Percentiles rank a stretch among this genome's conserved stretches.
Conservation (phyloP, 2,888 invertebrate species). For the Muscina levida region DNA sequence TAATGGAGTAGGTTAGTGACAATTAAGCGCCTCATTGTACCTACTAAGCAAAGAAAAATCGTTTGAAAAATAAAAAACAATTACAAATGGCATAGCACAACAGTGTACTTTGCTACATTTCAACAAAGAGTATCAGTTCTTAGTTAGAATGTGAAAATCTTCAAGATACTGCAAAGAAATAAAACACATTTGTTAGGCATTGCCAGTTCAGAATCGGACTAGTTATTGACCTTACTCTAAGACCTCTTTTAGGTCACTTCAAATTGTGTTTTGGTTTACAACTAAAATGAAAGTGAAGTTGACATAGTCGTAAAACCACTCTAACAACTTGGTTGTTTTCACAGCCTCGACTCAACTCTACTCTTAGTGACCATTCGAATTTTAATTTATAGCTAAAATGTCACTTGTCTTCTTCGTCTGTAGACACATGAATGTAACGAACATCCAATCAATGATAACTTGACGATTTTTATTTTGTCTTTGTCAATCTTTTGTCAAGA, state of each 20-base stretch:
- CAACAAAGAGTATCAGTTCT: too few relatives aligned
- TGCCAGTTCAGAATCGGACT: too few relatives aligned
- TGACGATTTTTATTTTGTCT: constrained; percentile 15
- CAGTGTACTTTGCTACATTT: too few relatives aligned
- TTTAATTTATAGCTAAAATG: constrained; percentile 35
- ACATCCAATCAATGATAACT: constrained; percentile 24
- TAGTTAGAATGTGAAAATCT: too few relatives aligned
- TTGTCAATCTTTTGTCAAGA: constrained; percentile 6
- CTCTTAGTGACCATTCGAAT: constrained; percentile 27
- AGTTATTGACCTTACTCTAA: too few relatives aligned
- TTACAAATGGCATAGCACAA: not conserved
- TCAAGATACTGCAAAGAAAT: too few relatives aligned
- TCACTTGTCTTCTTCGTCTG: constrained; percentile 16
- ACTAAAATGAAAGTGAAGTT: constrained; percentile 31
- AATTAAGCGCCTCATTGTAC: constrained; percentile 32
- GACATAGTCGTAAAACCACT: not conserved
- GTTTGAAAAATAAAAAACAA: not conserved
- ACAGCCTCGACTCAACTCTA: not conserved
- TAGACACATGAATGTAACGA: not conserved
- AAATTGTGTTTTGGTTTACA: too few relatives aligned
- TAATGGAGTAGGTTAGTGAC: constrained; percentile 40
- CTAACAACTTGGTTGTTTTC: not conserved
- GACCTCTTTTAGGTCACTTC: too few relatives aligned
- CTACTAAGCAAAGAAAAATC: not conserved
- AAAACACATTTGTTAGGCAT: too few relatives aligned